A percentile compares a stretch with the other conserved stretches of the same genome.
Conservation (phyloP, 2,113 vertebrate species). For the Micronycteris hirsuta region DNA sequence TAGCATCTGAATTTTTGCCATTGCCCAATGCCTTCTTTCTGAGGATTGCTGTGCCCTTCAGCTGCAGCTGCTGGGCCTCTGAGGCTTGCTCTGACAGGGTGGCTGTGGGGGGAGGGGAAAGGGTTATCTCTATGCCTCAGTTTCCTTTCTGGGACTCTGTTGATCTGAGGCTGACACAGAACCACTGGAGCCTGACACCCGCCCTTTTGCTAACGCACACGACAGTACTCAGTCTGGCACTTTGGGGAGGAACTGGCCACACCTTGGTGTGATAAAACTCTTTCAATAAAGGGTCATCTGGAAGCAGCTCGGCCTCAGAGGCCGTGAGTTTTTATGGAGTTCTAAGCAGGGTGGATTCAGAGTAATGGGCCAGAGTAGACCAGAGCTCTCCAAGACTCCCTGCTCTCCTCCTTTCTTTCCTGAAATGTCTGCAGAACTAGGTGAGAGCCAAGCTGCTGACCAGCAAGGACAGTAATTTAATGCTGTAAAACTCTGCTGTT, state of each 20-base stretch:
- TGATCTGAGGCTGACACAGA: not conserved
- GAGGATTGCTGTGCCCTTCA: not conserved
- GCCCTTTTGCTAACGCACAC: not conserved
- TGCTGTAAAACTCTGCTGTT: not conserved
- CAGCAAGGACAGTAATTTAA: not conserved
- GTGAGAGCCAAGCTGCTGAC: constrained; percentile 1
- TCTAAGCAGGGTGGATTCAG: not conserved
- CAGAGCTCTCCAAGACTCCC: not conserved
- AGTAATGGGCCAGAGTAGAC: not conserved
- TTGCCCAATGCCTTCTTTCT: not conserved
- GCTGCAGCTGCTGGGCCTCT: not conserved
- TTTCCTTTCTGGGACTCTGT: not conserved
- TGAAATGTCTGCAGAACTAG: not conserved
- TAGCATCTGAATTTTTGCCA: not conserved
- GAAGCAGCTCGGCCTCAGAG: not conserved
- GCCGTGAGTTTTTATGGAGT: not conserved
- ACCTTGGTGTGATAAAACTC: not conserved
- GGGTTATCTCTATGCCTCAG: not conserved
- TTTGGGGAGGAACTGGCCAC: not conserved
- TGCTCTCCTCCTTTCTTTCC: not conserved
- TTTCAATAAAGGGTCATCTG: not conserved
- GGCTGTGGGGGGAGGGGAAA: too few relatives aligned
- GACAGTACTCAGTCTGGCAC: not conserved
- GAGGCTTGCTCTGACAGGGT: not conserved
- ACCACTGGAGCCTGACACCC: not conserved